Evolutionary conservation across 2,113 vertebrate species (phyloP).

Genomic region (Odontesthes bonariensis): DNA sequence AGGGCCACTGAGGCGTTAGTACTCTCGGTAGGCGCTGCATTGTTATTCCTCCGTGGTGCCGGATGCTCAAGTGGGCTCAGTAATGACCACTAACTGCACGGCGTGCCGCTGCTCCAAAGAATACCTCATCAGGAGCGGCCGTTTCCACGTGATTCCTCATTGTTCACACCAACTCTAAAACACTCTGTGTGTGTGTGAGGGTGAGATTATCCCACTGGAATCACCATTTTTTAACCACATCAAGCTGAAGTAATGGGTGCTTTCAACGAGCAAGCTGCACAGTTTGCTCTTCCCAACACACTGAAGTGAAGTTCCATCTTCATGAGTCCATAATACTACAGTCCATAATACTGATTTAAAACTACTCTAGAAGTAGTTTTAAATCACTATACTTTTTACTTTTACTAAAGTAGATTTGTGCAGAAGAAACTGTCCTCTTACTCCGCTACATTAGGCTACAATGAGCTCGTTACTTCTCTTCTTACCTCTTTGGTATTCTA

Average conservation of each 20-base stretch:
- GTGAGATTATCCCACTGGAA: not conserved
- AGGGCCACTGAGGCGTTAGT: constrained; percentile 52
- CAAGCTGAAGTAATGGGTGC: not conserved
- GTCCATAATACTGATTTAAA: too few species aligned
- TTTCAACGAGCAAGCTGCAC: not conserved
- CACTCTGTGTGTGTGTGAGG: not conserved
- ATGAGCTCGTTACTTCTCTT: too few species aligned
- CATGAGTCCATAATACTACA: too few species aligned
- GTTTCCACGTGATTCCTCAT: constrained; percentile 24
- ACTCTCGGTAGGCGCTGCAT: constrained; percentile 50
- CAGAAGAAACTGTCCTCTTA: too few species aligned
- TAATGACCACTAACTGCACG: constrained; percentile 59
- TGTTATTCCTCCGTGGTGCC: constrained; percentile 48
- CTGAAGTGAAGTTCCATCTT: not conserved
- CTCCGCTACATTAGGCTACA: too few species aligned
- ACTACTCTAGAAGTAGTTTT: too few species aligned
- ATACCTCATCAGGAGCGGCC: constrained; percentile 13
- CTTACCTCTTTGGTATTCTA: too few species aligned
- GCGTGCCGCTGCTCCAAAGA: constrained; percentile 13
- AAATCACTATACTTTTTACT: too few species aligned
- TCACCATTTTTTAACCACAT: not conserved
- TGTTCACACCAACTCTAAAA: constrained; percentile 26
- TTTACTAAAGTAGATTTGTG: too few species aligned
- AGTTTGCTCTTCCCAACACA: not conserved
- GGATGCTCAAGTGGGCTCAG: constrained; percentile 46